Evolutionary conservation across 1,140 invertebrate species (phyloP), one percentile per base, ranked within the genome.

Genomic region (Drosophila erecta): DNA sequence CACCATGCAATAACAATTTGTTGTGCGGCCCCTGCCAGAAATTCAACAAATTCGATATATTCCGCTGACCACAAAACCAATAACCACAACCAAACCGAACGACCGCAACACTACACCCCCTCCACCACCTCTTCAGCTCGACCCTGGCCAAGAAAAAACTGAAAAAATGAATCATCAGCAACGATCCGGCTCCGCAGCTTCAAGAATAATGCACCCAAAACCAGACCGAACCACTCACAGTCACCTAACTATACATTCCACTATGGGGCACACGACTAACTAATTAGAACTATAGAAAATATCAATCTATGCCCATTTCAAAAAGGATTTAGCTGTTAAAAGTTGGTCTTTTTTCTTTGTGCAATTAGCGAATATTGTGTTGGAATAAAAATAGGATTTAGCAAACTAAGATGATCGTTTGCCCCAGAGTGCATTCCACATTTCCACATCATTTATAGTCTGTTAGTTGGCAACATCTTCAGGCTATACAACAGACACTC

Each of bases 41-140:
- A 76, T 70, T 70, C 66, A 89, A 87, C 71, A 87, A 87, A 76
- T 67, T 84, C 55, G 72, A 87, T 79, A 87, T 71, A 87, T 89
- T 89, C 64, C 79, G 84, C 59, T 89, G 79, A 89, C 84, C 41
- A 44, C 41, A 44, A 17, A 44, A 44, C 15, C 53, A 61, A 75
- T 54, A 76, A 77, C 38, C 30, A 30, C 24, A 73, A 60, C 54
- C 47, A 49, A 33, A 61, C 67, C 37, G 58, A 67, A 72, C 24
- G 40, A 64, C 60, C 10, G 53, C 56, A 58, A 65, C 65, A 70
- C 62, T 46, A 46, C 57, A 61, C 65, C 20, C 38, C 64, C 30
- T 35, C 27, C 66, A 50, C 61, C 33, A 69, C 64, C 61, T 44
- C 38, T 50, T 64, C 70, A 67, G 64, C 60, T 65, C 60, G 55